Conservation (phyloP, 2,797 vertebrate species). For the Phoeniculus purpureus region DNA sequence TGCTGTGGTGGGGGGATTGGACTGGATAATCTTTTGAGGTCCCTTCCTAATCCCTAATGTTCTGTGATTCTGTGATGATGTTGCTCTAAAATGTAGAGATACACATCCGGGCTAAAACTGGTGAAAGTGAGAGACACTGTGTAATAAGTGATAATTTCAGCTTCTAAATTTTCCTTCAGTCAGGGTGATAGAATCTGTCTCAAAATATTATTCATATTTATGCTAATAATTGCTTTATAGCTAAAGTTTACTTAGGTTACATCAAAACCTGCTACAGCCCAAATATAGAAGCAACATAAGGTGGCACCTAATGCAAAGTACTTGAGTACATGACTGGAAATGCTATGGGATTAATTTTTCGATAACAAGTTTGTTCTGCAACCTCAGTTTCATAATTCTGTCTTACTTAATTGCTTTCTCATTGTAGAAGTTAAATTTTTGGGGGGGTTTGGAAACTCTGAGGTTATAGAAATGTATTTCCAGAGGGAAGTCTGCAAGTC, state of each 20-base stretch:
- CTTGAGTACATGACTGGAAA: neutral
- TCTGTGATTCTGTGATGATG: too few relatives aligned
- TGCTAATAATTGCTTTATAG: conserved; percentile 59
- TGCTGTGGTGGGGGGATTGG: too few relatives aligned
- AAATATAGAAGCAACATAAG: conserved; percentile 49
- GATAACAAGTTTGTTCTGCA: conserved; percentile 34
- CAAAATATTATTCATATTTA: conserved; percentile 9
- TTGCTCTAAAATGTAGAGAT: too few relatives aligned
- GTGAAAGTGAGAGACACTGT: neutral
- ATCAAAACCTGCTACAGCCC: conserved; percentile 27
- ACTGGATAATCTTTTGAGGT: too few relatives aligned
- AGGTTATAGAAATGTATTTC: conserved; percentile 27
- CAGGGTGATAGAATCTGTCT: neutral
- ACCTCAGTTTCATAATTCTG: conserved; percentile 47
- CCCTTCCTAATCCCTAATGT: too few relatives aligned
- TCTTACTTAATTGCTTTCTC: conserved; percentile 9
- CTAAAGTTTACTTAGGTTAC: conserved; percentile 42
- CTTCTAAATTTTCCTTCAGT: neutral
- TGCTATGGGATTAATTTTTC: conserved; percentile 26
- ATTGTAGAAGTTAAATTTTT: conserved; percentile 41
- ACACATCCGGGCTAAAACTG: neutral
- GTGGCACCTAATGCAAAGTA: conserved; percentile 40
- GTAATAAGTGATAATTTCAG: neutral
- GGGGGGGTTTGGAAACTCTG: neutral
- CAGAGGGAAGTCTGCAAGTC: conserved; percentile 54